Conservation (phyloP, 2,797 vertebrate genomes). For the Trachurus trachurus region DNA sequence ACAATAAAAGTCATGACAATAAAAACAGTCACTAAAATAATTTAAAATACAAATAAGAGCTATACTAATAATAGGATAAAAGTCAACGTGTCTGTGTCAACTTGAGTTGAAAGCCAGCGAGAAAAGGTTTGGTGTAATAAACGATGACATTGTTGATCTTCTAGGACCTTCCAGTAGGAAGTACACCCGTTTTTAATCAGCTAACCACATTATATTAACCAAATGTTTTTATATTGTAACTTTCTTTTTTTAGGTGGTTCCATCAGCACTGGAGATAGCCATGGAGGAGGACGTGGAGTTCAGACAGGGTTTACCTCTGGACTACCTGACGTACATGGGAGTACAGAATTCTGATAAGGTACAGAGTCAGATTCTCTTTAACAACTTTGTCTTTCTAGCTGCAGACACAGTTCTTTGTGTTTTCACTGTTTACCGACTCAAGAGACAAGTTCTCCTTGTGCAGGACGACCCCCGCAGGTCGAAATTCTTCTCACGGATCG, state of each 20-base stretch:
- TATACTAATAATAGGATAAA: too few relatives aligned
- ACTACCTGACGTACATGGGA: slow-evolving; percentile 95
- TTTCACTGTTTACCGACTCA: background rate
- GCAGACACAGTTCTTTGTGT: background rate
- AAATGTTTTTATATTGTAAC: background rate
- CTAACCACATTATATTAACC: background rate
- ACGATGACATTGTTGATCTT: background rate
- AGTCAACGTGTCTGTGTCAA: too few relatives aligned
- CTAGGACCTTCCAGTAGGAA: too few relatives aligned
- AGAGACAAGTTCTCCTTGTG: background rate
- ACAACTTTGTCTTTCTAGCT: background rate
- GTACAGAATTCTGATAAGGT: slow-evolving; percentile 91
- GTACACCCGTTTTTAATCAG: too few relatives aligned
- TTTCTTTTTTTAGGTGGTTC: slow-evolving; percentile 84
- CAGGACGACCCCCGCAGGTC: slow-evolving; percentile 86
- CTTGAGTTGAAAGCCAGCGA: too few relatives aligned
- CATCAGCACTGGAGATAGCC: slow-evolving; percentile 92
- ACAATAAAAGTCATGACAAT: too few relatives aligned
- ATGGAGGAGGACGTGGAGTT: slow-evolving; percentile 95
- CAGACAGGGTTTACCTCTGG: slow-evolving; percentile 92
- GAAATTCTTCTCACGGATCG: slow-evolving; percentile 87
- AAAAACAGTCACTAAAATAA: too few relatives aligned
- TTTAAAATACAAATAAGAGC: too few relatives aligned
- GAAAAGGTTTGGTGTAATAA: background rate
- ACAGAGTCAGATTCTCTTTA: background rate